A percentile compares a stretch with the other conserved stretches of the same genome.
Evolutionary conservation across 2,888 invertebrate species (phyloP).

Genomic region (Elegia similella): DNA sequence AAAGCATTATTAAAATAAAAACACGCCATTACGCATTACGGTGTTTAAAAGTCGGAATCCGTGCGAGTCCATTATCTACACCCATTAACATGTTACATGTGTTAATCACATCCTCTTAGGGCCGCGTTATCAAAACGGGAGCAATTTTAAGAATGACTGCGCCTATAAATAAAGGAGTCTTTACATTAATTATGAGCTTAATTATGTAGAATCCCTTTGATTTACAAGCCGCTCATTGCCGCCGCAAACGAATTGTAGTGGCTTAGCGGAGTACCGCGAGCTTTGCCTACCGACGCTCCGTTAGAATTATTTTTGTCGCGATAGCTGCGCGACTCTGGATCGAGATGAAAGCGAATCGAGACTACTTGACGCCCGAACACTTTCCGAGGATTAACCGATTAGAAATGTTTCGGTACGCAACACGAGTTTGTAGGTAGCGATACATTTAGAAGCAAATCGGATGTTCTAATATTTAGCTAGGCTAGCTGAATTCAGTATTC

Average conservation of each 20-base stretch:
- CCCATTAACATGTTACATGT: conserved; percentile 68
- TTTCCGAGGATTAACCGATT: conserved; percentile 66
- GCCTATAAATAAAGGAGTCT: conserved; percentile 76
- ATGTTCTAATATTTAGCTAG: conserved; percentile 1
- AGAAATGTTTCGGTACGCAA: conserved; percentile 35
- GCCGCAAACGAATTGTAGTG: conserved; percentile 78
- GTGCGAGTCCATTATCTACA: conserved; percentile 52
- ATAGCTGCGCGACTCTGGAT: conserved; percentile 50
- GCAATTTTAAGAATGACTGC: conserved; percentile 76
- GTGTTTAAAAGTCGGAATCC: conserved; percentile 37
- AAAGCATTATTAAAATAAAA: conserved; percentile 30
- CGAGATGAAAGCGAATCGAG: conserved; percentile 74
- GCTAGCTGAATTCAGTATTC: neutral
- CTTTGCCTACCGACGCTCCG: conserved; percentile 58
- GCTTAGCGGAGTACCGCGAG: conserved; percentile 72
- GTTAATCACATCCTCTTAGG: conserved; percentile 67
- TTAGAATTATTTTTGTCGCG: conserved; percentile 77
- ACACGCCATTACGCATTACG: conserved; percentile 23
- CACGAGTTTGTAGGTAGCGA: conserved; percentile 26
- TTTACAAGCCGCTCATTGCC: conserved; percentile 78
- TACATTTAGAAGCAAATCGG: conserved; percentile 30
- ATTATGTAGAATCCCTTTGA: conserved; percentile 81
- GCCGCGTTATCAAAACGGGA: conserved; percentile 69
- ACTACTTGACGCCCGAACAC: conserved; percentile 65
- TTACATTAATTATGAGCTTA: conserved; percentile 81